Evolutionary conservation across 2,888 invertebrate species (phyloP), one percentile per base, ranked within the genome.

Genomic region (Augochlorella aurata): DNA sequence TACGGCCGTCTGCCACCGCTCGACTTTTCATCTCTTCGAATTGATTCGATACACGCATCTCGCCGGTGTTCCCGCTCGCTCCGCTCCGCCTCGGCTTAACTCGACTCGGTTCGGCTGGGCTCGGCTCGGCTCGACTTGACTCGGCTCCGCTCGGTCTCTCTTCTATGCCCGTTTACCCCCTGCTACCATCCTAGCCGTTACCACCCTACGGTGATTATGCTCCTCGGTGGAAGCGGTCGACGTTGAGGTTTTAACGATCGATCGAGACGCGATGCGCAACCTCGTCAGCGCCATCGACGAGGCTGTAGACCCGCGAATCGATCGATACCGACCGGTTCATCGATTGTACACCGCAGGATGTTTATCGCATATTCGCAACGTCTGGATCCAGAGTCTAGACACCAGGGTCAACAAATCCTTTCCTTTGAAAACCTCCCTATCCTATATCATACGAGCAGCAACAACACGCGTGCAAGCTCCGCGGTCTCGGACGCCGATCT

Each of bases 21-120:
- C 66, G 72, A 83, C 73, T 83, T 79, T 83, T 83, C 84, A 83
- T 79, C 83, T 83, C 73, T 72, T 68, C 69, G 70, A 83, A 83
- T 83, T 83, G 84, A 83, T 73, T 83, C 83, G 84, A 83, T 73
- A 76, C 75, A 54, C 74, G 61, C 65, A 50, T 72, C 50, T 63
- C 71, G 18, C 9, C 61, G 76, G 69, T 54, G 45, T 49, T 47
- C 18, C 21, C 44, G 67, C 58, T 49, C 14, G 12, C 14, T 49
- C 47, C 8, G 10, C 47, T 10, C 8, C 47, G 10, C 2, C 47
- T 49, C 38, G 38, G 38, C 38, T 2, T 4, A 5, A 38, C 38
- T 38, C 38, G 38, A 4, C 38, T 38, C 5, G 38, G 3, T 7
- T 38, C 38, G 38, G 38, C 38, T 38, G 5, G 38, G 7, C 5